phyloP scores from a whole-genome alignment of 2,797 vertebrate species.

The Cephalopachus bancanus region DNA sequence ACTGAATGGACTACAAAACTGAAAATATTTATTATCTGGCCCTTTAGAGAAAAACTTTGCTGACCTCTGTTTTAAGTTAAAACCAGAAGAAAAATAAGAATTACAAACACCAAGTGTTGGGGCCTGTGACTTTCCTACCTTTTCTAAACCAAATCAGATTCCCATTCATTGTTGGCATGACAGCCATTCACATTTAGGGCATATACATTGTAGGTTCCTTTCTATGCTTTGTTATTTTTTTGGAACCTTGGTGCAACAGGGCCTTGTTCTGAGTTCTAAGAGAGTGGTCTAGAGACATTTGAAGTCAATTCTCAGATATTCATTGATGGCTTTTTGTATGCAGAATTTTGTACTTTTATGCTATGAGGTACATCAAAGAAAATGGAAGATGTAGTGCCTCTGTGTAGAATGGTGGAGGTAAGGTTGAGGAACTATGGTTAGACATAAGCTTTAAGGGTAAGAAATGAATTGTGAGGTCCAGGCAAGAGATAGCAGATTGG shows the following conservation, averaged over 20 bases:
- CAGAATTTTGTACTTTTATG: slow-evolving; percentile 20
- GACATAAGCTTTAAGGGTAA: background rate
- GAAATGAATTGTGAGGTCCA: slow-evolving; percentile 11
- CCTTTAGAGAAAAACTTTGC: slow-evolving; percentile 18
- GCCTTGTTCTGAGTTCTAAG: background rate
- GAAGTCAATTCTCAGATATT: slow-evolving; percentile 3
- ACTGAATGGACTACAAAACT: background rate
- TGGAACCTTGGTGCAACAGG: background rate
- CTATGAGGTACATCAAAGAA: slow-evolving; percentile 3
- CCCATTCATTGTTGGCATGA: background rate
- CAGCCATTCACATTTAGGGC: background rate
- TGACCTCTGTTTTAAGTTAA: background rate
- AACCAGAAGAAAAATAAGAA: slow-evolving; percentile 54
- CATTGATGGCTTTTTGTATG: background rate
- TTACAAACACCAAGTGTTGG: background rate
- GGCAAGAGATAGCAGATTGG: background rate
- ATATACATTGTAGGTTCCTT: background rate
- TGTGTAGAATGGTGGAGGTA: background rate
- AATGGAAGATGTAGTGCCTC: background rate
- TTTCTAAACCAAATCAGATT: slow-evolving; percentile 35
- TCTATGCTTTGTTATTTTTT: slow-evolving; percentile 20
- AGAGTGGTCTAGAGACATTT: background rate
- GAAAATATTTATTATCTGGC: slow-evolving; percentile 24
- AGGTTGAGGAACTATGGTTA: background rate
- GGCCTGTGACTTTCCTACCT: slow-evolving; percentile 50